These are phyloP conservation scores for Himalopsyche phryganea DNA, from an alignment of 1,140 invertebrate genomes.

Conservation along the genomic window DNA sequence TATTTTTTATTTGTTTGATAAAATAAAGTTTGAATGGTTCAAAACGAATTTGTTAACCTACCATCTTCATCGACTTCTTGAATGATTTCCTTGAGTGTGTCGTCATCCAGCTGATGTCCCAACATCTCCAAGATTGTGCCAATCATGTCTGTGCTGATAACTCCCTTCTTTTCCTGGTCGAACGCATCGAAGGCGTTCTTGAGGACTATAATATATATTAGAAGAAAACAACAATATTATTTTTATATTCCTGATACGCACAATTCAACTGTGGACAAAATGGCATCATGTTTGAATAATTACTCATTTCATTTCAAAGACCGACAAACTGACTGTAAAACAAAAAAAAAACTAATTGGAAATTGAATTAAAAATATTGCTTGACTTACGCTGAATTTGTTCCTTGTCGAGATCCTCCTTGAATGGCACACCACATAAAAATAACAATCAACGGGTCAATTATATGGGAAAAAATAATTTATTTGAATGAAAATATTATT, in stretches of 20 bases:
- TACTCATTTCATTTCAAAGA: no score
- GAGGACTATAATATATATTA: constrained; percentile 62
- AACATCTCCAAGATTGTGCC: constrained; percentile 74
- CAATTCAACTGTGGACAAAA: no score
- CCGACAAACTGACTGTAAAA: no score
- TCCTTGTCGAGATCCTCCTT: constrained; percentile 57
- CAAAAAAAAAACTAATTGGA: no score
- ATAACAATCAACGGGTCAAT: background rate
- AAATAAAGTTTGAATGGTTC: no score
- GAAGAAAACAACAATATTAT: constrained; percentile 12
- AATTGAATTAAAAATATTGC: no score
- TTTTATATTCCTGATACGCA: background rate
- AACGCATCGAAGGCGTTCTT: constrained; percentile 77
- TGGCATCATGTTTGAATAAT: no score
- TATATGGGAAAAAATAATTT: constrained; percentile 8
- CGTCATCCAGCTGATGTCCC: constrained; percentile 67
- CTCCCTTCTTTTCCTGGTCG: constrained; percentile 72
- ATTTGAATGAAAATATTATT: no score
- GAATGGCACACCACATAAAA: constrained; percentile 4
- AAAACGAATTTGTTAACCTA: constrained; percentile 42
- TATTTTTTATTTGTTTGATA: no score
- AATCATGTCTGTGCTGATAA: constrained; percentile 69
- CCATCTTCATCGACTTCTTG: constrained; percentile 64
- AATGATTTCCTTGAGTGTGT: constrained; percentile 64
- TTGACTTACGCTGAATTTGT: constrained; percentile 51